Conservation (phyloP, 2,797 vertebrate species). For the Syngnathus rostellatus region DNA sequence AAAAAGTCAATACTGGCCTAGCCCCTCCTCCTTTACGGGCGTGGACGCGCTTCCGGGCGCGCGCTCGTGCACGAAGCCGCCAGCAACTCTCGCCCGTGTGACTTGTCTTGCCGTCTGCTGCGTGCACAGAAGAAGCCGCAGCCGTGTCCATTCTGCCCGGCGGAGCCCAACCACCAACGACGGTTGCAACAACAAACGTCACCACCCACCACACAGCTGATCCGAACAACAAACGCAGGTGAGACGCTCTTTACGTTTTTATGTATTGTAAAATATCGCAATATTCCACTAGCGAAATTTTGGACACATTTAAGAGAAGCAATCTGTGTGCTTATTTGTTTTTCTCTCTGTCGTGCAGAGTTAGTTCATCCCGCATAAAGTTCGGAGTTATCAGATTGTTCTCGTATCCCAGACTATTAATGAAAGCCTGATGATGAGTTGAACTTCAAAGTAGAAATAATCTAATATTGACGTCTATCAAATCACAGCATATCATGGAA, state of each 20-base stretch:
- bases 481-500: slow-evolving; percentile 27
- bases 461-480: background rate
- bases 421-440: background rate
- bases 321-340: background rate
- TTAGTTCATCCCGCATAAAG: background rate
- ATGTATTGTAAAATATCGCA: background rate
- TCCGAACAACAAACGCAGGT: slow-evolving; percentile 30
- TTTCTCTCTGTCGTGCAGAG: background rate
- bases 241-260: slow-evolving; percentile 18
- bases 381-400: background rate
- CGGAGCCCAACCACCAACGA: background rate
- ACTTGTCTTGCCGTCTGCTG: background rate
- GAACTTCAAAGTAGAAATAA: slow-evolving; percentile 12
- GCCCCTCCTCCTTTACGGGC: background rate
- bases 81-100: too few species aligned
- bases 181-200: background rate
- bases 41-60: background rate
- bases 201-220: slow-evolving; percentile 20
- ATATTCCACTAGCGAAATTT: background rate
- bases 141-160: background rate
- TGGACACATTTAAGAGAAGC: background rate
- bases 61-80: background rate
- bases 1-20: background rate
- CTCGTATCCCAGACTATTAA: background rate
- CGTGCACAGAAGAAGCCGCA: background rate